Evolutionary conservation across 2,113 vertebrate genomes (phyloP), one percentile per base, ranked within the genome.

Genomic region (Grantiella picta): DNA sequence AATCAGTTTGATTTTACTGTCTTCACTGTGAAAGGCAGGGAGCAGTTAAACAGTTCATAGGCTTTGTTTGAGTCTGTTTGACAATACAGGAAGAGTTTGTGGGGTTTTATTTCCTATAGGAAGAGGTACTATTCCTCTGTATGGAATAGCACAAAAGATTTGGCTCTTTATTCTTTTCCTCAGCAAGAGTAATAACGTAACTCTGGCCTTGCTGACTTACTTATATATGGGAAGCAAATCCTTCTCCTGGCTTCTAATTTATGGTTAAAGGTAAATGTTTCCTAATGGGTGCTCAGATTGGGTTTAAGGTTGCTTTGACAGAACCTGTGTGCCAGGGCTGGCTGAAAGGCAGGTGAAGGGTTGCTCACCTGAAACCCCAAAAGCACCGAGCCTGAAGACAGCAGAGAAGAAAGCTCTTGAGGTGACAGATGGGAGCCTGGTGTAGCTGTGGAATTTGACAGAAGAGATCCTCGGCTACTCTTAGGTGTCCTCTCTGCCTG

Each of bases 391-490:
- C 44, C 24, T 78, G 44, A 57, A 63, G 49, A 7, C 27, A 53
- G 61, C 81, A 79, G 31, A 42, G 86, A 42, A 35, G 31, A 69
- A 82, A 78, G 35, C 50, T 61, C n/a, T 42, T 20, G 31, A 28
- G 47, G 12, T 40, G 4, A 38, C 17, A 4, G 21, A 15, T n/a
- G 0, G 0, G 0, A 73, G 44, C 49, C 19, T 19, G 17, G 17
- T 6, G 2, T 0, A n/a, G 36, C 85, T 47, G 56, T 38, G 68
- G 68, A 53, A 57, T 66, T 49, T 53, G 24, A 49, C 57, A 33
- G 56, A n/a, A 40, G 45, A 82, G 47, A 52, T 29, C 21, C 40
- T 6, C 0, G 0, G 57, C 68, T 56, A 5, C 2, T 3, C 29
- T 23, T 12, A 18, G 12, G 36, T 24, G 52, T 64, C 38, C 40